Evolutionary conservation across 23 tunicate genomes (phyloP), one percentile per base, ranked within the genome.

Genomic region (Halocynthia roretzi): DNA sequence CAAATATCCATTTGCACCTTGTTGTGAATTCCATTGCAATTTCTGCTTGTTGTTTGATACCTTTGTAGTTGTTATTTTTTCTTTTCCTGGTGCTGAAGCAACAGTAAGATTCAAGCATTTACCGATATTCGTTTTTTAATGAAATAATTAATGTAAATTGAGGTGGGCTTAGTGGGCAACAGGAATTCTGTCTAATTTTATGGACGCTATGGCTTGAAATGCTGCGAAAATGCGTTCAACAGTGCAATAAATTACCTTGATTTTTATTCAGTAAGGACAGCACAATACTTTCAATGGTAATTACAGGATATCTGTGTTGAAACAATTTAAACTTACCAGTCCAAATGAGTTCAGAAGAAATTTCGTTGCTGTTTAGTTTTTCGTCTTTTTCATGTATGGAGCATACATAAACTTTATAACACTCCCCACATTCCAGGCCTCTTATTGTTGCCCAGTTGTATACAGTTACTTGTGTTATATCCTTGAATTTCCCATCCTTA

Each of bases 291-390:
- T n/a, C n/a, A n/a, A n/a, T n/a, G n/a, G n/a, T n/a, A n/a, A n/a
- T n/a, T n/a, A n/a, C n/a, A n/a, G n/a, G n/a, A n/a, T n/a, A n/a
- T 18, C 22, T 18, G 68, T 18, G 11, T 18, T 10, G 22, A 63
- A 7, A 18, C 19, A 8, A 56, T 56, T 56, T 10, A 56, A 14
- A 15, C 70, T 65, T 65, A 65, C 70, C 10, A 20, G 70, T 65
- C 19, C 19, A 10, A 10, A 65, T 65, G 10, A 48, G 70, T 20
- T 65, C 70, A 65, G 70, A 65, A 11, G 31, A 10, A 10, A 65
- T 15, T 65, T 65, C 70, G 22, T 65, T 48, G 31, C 70, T 65
- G 19, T 65, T 65, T 10, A 65, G 19, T 65, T 65, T 48, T 65
- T 65, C 6, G 19, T 65, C 15, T 65, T 11, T 65, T 0, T 65